Base-by-base conservation (phyloP, 2,888 invertebrate species). In the Arctia plantaginis region DNA sequence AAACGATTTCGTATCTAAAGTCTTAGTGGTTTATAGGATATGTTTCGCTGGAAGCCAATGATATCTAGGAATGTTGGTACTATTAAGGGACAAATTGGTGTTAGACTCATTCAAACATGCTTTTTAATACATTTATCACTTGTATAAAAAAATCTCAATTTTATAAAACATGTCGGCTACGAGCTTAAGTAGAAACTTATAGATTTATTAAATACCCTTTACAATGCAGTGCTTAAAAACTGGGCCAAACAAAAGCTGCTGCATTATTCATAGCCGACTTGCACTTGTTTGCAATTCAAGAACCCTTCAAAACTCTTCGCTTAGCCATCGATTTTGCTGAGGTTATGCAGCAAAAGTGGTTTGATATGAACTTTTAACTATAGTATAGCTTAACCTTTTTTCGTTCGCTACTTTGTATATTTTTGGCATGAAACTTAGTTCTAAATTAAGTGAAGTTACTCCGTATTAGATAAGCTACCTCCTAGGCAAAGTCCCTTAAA, bases 261-360 rank as follows among this genome's bases (percentile, higher is more conserved):
- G 75, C 81, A 84, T 84, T 81, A 84, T 84, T 82, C 75, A 81
- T 76, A 71, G 75, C 78, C 75, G 83, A 69, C 78, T 80, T 81
- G 78, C 80, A 80, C 73, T 79, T 80, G 77, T 75, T 78, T 66
- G 81, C 78, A 74, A 73, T 79, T 74, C 77, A 75, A 76, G 77
- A 66, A 76, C 75, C 15, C 77, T 65, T 77, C 59, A 70, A 41
- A 72, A 69, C 69, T 79, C 77, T 80, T 80, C 62, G 75, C 73
- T 67, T 76, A 72, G 74, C 67, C 76, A 76, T 69, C 74, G 78
- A 77, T 75, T 80, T 80, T 66, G 30, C 76, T 71, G 65, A 73
- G 71, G 74, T 72, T 75, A 68, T 78, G 71, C 72, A 77, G 82
- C 70, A 62, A 35, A 62, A 55, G 41, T 67, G 18, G n/a, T 66